These are phyloP conservation scores for Eupithecia subumbrata DNA, from an alignment of 2,888 invertebrate species.

Conservation along the genomic window DNA sequence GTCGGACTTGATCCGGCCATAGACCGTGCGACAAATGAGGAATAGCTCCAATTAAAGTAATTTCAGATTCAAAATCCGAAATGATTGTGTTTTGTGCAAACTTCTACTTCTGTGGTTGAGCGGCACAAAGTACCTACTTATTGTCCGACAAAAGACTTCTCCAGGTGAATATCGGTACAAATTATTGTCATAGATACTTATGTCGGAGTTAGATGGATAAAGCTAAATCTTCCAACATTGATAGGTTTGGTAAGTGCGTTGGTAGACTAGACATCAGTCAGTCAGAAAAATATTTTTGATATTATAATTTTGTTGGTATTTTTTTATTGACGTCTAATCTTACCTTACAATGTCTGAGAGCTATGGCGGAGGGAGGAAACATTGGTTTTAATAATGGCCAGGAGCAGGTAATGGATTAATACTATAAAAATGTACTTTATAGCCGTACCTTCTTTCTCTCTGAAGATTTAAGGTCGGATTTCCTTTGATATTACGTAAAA, in stretches of 20 bases:
- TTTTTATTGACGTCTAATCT: neutral
- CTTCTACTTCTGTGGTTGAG: neutral
- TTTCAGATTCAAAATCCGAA: neutral
- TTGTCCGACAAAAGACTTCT: neutral
- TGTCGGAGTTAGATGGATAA: neutral
- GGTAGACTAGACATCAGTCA: neutral
- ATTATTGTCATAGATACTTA: neutral
- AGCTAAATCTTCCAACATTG: neutral
- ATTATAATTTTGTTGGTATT: no score
- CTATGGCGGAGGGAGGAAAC: neutral
- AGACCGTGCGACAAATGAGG: neutral
- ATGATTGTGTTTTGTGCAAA: neutral
- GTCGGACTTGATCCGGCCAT: neutral
- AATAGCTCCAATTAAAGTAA: neutral
- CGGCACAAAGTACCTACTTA: neutral
- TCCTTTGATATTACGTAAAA: constrained; percentile 36
- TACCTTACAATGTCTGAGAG: constrained; percentile 5
- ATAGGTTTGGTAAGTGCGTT: neutral
- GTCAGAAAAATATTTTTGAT: no score
- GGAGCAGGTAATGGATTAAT: constrained; percentile 1
- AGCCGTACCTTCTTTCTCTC: neutral
- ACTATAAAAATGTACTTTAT: neutral
- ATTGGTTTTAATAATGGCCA: neutral
- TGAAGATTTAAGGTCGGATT: neutral
- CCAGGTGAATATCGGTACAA: neutral